These are phyloP conservation scores for Thereuonema tuberculata DNA, from an alignment of 1,140 invertebrate species.

Conservation along the genomic window DNA sequence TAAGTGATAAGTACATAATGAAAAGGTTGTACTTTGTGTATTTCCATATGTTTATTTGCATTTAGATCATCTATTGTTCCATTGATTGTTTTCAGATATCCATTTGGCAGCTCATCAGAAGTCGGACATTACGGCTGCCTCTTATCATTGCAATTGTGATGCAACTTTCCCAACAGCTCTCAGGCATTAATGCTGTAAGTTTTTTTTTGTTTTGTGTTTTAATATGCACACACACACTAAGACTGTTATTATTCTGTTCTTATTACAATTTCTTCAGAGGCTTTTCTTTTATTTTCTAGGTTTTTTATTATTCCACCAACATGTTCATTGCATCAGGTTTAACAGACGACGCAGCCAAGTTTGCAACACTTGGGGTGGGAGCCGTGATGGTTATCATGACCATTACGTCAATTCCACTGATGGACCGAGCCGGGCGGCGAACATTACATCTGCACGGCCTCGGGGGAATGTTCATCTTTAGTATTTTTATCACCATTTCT, in stretches of 20 bases:
- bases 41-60: background rate
- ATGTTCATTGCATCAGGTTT: conserved; percentile 81
- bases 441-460: conserved; percentile 90
- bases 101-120: conserved; percentile 76
- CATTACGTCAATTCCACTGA: conserved; percentile 85
- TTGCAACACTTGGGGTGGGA: conserved; percentile 92
- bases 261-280: conserved; percentile 5
- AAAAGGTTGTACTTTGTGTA: background rate
- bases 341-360: conserved; percentile 52
- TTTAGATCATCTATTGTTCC: background rate
- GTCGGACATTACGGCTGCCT: conserved; percentile 69
- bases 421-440: conserved; percentile 84
- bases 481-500: conserved; percentile 92
- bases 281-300: conserved; percentile 38
- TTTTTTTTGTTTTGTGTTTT: conserved; percentile 1
- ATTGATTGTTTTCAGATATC: conserved; percentile 45
- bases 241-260: background rate
- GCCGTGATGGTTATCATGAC: conserved; percentile 95
- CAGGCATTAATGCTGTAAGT: conserved; percentile 87
- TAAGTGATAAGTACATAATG: background rate
- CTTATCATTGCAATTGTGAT: conserved; percentile 90
- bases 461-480: conserved; percentile 94
- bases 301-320: conserved; percentile 92
- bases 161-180: conserved; percentile 96
- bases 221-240: background rate